Evolutionary conservation across 2,888 invertebrate species (phyloP).

Genomic region (Acrobasis suavella): DNA sequence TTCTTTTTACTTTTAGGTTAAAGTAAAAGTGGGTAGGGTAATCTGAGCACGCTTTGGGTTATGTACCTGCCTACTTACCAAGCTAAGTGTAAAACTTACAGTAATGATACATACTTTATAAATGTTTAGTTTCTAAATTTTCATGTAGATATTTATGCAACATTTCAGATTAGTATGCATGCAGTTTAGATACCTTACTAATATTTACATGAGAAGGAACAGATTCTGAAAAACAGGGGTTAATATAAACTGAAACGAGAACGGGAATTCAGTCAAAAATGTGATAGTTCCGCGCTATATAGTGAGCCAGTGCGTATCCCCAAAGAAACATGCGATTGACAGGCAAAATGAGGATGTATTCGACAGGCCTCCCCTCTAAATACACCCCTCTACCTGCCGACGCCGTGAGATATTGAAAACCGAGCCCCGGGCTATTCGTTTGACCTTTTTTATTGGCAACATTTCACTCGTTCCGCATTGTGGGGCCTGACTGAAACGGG

Average conservation of each 20-base stretch:
- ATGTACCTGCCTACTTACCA: too few relatives aligned
- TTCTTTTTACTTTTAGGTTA: background rate
- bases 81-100: too few relatives aligned
- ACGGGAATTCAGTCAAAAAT: constrained; percentile 25
- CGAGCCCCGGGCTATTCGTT: constrained; percentile 64
- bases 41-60: too few relatives aligned
- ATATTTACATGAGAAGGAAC: too few relatives aligned
- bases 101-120: too few relatives aligned
- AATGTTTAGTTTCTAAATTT: too few relatives aligned
- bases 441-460: constrained; percentile 78
- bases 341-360: constrained; percentile 65
- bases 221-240: background rate
- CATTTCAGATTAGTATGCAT: too few relatives aligned
- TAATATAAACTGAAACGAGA: constrained; percentile 10
- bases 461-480: constrained; percentile 76
- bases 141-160: too few relatives aligned
- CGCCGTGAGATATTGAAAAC: constrained; percentile 76
- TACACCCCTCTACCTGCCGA: constrained; percentile 52
- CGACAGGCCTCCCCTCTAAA: constrained; percentile 52
- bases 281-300: constrained; percentile 32
- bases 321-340: constrained; percentile 59
- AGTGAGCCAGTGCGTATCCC: constrained; percentile 33
- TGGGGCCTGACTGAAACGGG: constrained; percentile 66
- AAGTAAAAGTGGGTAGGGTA: background rate
- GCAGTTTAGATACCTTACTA: too few relatives aligned